Evolutionary conservation across 2,797 vertebrate genomes (phyloP), one percentile per base, ranked within the genome.

Genomic region (Falco cherrug): DNA sequence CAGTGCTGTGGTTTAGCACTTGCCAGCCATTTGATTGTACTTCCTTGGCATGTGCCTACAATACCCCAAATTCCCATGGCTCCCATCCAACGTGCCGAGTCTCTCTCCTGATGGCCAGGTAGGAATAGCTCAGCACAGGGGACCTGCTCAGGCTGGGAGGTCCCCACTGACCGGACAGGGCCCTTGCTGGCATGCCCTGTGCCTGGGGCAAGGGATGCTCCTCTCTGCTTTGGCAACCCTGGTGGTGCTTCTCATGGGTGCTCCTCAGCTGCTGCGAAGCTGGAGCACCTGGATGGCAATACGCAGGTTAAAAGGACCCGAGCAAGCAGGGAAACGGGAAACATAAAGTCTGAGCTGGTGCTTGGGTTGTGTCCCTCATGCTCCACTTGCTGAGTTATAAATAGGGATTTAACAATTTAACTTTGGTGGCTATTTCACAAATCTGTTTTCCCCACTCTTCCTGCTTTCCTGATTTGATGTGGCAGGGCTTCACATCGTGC

Each of bases 171-270:
- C 11, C 43, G 15, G 21, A 3, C 10, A 29, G 61, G 65, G 29
- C 2, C 0, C 25, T 35, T 81, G 26, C 67, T 51, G 39, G 33
- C 0, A 1, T 63, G 43, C 0, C n/a, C 20, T 0, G 1, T 69
- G 51, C 51, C 8, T 0, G 5, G 37, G 5, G 3, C 0, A 2
- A 89, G 48, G 39, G 57, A 47, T 29, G 31, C 4, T 91, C 15
- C 15, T 45, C 39, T 74, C 28, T 39, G 29, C 61, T 65, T 48
- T 43, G 41, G 33, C 10, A 84, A 18, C 31, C 21, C 20, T 3
- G 1, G 8, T 7, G 24, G 9, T 70, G 24, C 41, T 69, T 54
- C 56, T 90, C 33, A 5, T 59, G 60, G 26, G 24, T 19, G 5
- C 3, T 86, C 6, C 53, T n/a, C 59, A 54, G 50, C 41, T 61